These are phyloP conservation scores for Coracopsis vasa DNA, from an alignment of 2,113 vertebrate species.

Conservation along the genomic window DNA sequence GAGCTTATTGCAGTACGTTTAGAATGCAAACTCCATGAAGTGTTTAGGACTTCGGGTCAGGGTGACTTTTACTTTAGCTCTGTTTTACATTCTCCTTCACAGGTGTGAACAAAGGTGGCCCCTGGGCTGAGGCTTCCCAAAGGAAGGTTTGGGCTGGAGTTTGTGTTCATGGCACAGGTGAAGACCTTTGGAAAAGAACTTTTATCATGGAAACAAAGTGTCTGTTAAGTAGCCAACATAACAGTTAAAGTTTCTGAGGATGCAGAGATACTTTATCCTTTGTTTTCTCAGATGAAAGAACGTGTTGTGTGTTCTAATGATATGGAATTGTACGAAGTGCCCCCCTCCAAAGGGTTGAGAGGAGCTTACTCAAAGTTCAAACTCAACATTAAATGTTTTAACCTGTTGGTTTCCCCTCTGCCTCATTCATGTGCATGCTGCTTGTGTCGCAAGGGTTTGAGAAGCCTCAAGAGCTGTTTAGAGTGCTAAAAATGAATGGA, in stretches of 20 bases:
- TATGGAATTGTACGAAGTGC: background rate
- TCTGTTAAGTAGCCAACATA: background rate
- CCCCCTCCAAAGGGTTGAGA: rapidly evolving
- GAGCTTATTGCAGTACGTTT: background rate
- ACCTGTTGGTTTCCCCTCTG: background rate
- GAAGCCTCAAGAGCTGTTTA: background rate
- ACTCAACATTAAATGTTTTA: background rate
- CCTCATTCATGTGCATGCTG: rapidly evolving
- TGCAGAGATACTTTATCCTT: background rate
- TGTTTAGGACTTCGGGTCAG: rapidly evolving
- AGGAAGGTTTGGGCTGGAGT: background rate
- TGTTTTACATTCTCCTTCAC: background rate
- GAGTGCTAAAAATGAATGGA: background rate
- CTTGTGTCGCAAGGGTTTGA: background rate
- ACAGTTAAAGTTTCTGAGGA: background rate
- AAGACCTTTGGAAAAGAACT: background rate
- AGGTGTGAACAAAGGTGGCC: background rate
- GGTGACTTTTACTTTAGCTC: background rate
- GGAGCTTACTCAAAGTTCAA: background rate
- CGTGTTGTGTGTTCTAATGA: background rate
- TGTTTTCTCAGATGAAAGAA: background rate
- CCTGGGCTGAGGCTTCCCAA: background rate
- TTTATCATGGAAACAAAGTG: background rate
- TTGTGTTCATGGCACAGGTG: background rate
- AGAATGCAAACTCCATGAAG: background rate